Conservation (phyloP, 1,140 invertebrate species). For the Drosophila punjabiensis region DNA sequence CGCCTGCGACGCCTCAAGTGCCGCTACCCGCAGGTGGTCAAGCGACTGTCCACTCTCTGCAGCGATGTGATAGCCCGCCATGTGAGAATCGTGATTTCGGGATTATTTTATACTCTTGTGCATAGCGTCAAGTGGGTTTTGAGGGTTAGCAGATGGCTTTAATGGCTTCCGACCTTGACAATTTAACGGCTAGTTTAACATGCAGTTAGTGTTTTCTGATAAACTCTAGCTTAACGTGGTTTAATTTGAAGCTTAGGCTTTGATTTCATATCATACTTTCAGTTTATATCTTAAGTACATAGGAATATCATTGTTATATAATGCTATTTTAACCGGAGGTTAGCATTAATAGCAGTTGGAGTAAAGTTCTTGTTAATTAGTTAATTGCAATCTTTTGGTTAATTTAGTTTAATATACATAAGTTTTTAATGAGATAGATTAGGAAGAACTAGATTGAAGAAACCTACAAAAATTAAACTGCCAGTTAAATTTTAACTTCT, state of each 20-base stretch:
- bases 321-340: no score
- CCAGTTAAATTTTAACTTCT: no score
- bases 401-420: no score
- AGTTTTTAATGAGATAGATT: no score
- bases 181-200: neutral
- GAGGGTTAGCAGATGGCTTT: neutral
- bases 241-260: neutral
- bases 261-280: neutral
- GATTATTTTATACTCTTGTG: neutral
- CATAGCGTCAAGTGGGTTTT: neutral
- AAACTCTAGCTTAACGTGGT: neutral
- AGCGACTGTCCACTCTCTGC: slow-evolving; percentile 79
- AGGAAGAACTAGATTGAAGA: no score
- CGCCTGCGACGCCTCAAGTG: slow-evolving; percentile 68
- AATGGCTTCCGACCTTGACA: neutral
- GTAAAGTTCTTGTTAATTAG: no score
- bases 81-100: slow-evolving; percentile 60
- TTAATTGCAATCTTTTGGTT: no score
- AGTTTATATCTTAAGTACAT: no score
- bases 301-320: no score
- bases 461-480: no score
- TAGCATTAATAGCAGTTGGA: no score
- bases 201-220: neutral
- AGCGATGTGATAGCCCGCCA: slow-evolving; percentile 81
- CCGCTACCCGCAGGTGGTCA: slow-evolving; percentile 84